Conservation (phyloP, 2,113 vertebrate species). For the Corydoras maculifer region DNA sequence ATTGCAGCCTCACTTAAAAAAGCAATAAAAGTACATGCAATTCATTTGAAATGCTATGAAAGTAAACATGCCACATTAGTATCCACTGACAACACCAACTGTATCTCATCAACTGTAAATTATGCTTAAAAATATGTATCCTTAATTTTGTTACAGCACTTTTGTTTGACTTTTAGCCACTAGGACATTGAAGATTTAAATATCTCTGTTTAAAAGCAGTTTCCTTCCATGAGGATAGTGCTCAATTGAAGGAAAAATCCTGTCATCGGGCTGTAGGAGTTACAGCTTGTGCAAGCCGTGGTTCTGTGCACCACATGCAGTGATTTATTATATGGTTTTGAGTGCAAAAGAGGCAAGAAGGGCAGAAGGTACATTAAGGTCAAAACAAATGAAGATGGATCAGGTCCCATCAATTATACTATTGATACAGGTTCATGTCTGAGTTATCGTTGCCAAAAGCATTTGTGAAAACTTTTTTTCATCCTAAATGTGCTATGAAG, state of each 20-base stretch:
- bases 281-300: not conserved
- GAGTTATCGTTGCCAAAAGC: conserved; percentile 6
- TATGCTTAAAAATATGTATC: no score
- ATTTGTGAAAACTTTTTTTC: conserved; percentile 3
- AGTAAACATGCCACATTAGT: no score
- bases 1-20: no score
- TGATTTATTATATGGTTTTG: not conserved
- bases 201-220: not conserved
- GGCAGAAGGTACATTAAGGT: conserved; percentile 12
- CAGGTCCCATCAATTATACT: not conserved
- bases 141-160: not conserved
- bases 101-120: no score
- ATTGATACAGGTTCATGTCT: conserved; percentile 17
- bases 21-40: no score
- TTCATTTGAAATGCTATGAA: no score
- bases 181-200: not conserved
- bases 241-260: not conserved
- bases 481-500: not conserved
- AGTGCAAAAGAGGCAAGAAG: not conserved
- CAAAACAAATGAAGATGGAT: conserved; percentile 10
- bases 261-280: conserved; percentile 4
- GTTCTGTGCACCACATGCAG: conserved; percentile 12
- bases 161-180: not conserved
- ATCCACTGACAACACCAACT: not conserved
- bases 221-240: not conserved